phyloP scores from a whole-genome alignment of 2,888 invertebrate genomes.

The Eupithecia subfuscata region DNA sequence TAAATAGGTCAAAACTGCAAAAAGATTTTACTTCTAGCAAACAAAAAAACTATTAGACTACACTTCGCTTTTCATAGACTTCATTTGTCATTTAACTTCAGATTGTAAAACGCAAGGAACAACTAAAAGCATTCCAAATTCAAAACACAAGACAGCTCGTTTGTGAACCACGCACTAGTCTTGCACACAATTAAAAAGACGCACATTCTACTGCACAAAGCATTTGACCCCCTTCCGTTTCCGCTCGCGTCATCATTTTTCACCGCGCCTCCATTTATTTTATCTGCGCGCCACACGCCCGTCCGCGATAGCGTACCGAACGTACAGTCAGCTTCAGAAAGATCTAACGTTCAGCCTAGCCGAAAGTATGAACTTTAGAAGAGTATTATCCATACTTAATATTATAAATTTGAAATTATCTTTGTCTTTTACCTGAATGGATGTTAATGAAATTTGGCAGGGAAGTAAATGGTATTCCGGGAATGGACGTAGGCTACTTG shows the following conservation, averaged over 20 bases:
- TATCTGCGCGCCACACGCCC: constrained; percentile 81
- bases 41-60: neutral
- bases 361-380: no score
- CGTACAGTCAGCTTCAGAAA: neutral
- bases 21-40: no score
- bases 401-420: no score
- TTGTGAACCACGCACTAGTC: neutral
- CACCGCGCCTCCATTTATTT: constrained; percentile 82
- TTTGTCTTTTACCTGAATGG: no score
- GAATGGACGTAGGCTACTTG: no score
- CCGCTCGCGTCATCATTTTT: constrained; percentile 82
- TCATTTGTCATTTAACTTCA: neutral
- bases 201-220: constrained; percentile 40
- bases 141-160: constrained; percentile 6
- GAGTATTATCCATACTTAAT: no score
- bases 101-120: neutral
- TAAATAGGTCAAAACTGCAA: no score
- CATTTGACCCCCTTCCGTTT: constrained; percentile 71
- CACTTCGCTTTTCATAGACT: neutral
- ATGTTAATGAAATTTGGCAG: no score
- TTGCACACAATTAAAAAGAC: constrained; percentile 32
- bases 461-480: no score
- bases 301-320: constrained; percentile 51
- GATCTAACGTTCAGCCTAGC: neutral
- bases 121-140: neutral